phyloP scores from a whole-genome alignment of 1,140 invertebrate species.

The Phthorimaea operculella region DNA sequence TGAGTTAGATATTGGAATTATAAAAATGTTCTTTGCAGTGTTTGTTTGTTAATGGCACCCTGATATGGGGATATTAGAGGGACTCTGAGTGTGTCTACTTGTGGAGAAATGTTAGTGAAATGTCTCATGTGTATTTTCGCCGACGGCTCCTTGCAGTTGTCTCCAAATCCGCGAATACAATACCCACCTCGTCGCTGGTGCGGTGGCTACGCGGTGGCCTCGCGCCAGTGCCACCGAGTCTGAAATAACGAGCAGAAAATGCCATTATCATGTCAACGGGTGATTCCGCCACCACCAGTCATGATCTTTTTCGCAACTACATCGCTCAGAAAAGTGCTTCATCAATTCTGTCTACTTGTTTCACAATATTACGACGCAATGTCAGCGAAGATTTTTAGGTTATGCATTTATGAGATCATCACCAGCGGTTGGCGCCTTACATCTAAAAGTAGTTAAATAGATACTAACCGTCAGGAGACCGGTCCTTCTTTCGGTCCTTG shows the following conservation, averaged over 20 bases:
- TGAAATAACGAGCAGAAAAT: slow-evolving; percentile 64
- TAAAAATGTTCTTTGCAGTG: too few species aligned
- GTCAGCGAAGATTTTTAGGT: neutral
- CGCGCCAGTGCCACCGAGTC: slow-evolving; percentile 55
- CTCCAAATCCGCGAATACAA: neutral
- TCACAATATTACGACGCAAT: too few species aligned
- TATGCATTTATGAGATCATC: slow-evolving; percentile 27
- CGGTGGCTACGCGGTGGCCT: slow-evolving; percentile 39
- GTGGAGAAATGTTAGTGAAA: too few species aligned
- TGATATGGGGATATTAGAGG: too few species aligned
- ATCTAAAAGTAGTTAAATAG: slow-evolving; percentile 15
- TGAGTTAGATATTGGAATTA: too few species aligned
- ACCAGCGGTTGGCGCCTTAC: slow-evolving; percentile 23
- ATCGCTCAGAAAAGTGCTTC: neutral
- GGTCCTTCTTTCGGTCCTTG: slow-evolving; percentile 57
- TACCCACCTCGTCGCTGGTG: slow-evolving; percentile 48
- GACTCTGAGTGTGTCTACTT: too few species aligned
- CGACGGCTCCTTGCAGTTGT: too few species aligned
- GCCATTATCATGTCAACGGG: slow-evolving; percentile 59
- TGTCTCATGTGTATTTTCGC: too few species aligned
- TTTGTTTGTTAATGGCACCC: too few species aligned
- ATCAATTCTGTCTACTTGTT: too few species aligned
- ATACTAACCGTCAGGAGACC: slow-evolving; percentile 58
- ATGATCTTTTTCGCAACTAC: slow-evolving; percentile 25
- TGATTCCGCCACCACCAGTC: slow-evolving; percentile 27